Base-by-base conservation (phyloP, 2,888 invertebrate genomes). In the Megastigmus dorsalis region DNA sequence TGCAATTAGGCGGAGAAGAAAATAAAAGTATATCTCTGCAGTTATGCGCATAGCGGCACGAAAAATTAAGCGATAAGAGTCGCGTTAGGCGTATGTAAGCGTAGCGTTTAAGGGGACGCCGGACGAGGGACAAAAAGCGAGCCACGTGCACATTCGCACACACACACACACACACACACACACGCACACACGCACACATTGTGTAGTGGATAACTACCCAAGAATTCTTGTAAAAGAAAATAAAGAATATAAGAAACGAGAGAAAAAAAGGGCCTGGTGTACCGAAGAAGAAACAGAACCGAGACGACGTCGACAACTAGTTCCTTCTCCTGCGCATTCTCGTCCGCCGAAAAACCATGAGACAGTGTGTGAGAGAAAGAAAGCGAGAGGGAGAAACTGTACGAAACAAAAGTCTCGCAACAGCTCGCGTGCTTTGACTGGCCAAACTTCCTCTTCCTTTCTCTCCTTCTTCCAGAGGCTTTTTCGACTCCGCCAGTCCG, bases 341-440 rank as follows among this genome's bases (percentile, higher is more conserved):
- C 13, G n/a, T 5, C 4, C 10, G 38, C 5, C 20, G 6, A 30
- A 20, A 18, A 55, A 20, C 18, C n/a, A n/a, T n/a, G 18, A 45
- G 45, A 57, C 30, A 54, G 30, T n/a, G 48, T 3, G 15, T 18
- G 18, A 52, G 13, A 28, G 20, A 30, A 48, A 72, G 33, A 72
- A 20, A 70, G 26, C 33, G 67, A 26, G 66, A 55, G 50, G 60
- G 48, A 50, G 62, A 73, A 67, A 69, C 57, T 63, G 54, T 36
- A 43, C 23, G 36, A 74, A 69, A 74, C 55, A 70, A 70, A 69
- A 74, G 65, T 72, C 65, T 68, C 28, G 26, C 7, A 48, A 68
- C 48, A 50, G 55, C 28, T 65, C 69, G 50, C 69, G 69, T 74
- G 74, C 69, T 65, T 74, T 74, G 69, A 59, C 69, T 69, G 69